A percentile compares a stretch with the other conserved stretches of the same genome.
These are phyloP conservation scores for Elysia chlorotica DNA, from an alignment of 1,140 invertebrate genomes.

Conservation along the genomic window DNA sequence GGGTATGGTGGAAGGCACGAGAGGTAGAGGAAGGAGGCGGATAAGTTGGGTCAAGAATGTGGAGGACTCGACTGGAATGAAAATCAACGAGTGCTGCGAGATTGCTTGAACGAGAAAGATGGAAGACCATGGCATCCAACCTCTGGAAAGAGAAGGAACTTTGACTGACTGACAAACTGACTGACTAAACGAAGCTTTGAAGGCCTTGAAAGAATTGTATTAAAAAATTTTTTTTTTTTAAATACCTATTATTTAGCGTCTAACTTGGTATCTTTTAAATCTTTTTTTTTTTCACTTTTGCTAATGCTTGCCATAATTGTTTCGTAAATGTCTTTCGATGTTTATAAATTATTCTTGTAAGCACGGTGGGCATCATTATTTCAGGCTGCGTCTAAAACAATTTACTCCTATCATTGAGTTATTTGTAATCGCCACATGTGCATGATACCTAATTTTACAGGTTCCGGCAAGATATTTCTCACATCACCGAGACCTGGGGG, in stretches of 20 bases:
- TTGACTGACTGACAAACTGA: neutral
- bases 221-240: neutral
- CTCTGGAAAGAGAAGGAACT: neutral
- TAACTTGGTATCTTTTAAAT: neutral
- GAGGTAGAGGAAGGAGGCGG: no score
- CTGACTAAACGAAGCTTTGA: neutral
- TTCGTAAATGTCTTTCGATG: neutral
- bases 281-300: neutral
- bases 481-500: no score
- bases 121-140: neutral
- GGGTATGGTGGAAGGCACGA: no score
- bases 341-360: neutral
- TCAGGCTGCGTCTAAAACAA: neutral
- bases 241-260: neutral
- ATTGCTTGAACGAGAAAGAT: neutral
- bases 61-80: neutral
- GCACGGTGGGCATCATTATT: neutral
- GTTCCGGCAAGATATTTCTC: no score
- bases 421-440: neutral
- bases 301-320: neutral
- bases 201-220: neutral
- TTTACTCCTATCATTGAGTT: neutral
- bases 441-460: neutral
- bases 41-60: neutral
- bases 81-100: neutral